phyloP scores from a whole-genome alignment of 2,113 vertebrate species.

The Desmodus rotundus region DNA sequence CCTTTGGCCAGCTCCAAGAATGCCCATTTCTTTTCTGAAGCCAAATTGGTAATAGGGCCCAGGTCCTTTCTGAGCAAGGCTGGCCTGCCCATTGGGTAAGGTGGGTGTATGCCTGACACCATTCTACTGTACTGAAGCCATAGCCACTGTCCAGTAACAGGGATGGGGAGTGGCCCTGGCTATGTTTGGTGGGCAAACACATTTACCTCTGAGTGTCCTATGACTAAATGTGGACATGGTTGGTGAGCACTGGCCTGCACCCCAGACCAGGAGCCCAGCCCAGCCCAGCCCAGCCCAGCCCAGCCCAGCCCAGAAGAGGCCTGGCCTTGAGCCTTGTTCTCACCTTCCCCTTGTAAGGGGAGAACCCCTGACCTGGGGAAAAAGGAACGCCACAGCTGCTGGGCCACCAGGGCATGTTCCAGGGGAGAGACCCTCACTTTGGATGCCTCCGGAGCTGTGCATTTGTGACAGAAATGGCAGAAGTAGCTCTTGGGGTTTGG shows the following conservation, averaged over 20 bases:
- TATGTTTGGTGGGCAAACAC: background rate
- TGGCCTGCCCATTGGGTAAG: background rate
- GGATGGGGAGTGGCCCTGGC: background rate
- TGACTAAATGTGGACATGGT: slow-evolving; percentile 53
- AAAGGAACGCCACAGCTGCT: background rate
- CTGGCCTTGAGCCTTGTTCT: slow-evolving; percentile 52
- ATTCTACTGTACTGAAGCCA: background rate
- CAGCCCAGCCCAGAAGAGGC: background rate
- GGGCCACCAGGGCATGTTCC: slow-evolving; percentile 28
- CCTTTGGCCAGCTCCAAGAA: background rate
- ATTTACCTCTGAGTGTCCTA: slow-evolving; percentile 19
- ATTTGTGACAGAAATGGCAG: background rate
- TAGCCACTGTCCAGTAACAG: slow-evolving; percentile 1
- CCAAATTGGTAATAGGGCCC: background rate
- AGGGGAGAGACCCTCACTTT: background rate
- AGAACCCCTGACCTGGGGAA: slow-evolving; percentile 46
- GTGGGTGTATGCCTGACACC: background rate
- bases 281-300: slow-evolving; percentile 15
- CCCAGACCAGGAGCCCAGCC: slow-evolving; percentile 30
- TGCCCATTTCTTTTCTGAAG: background rate
- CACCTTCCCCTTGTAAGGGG: slow-evolving; percentile 20
- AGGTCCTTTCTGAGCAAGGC: background rate
- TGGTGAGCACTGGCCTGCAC: slow-evolving; percentile 50
- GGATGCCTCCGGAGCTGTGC: background rate
- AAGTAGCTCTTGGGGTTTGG: background rate